These are phyloP conservation scores for Paelopatides confundens DNA, from an alignment of 53 echinoderm and acorn worm species.

Conservation along the genomic window DNA sequence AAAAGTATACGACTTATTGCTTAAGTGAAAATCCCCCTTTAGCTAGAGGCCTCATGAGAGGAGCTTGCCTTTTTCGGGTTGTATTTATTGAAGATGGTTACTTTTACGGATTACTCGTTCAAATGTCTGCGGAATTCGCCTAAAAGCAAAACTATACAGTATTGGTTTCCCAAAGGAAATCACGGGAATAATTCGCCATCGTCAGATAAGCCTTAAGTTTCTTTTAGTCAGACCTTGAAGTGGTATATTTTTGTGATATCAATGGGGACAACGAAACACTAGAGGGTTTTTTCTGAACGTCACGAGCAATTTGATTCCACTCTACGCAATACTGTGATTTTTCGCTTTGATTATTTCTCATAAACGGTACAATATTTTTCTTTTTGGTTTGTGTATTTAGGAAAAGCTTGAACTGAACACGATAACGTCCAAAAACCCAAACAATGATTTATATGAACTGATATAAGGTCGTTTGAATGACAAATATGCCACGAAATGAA, in stretches of 20 bases:
- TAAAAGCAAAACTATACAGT: constrained; percentile 30
- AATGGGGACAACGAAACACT: constrained; percentile 12
- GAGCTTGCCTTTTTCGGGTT: not conserved
- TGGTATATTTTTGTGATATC: constrained; percentile 16
- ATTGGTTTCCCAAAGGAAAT: constrained; percentile 23
- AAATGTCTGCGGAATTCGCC: constrained; percentile 10
- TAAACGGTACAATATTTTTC: no score
- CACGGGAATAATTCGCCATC: constrained; percentile 25
- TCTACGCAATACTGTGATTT: constrained; percentile 16
- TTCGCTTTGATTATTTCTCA: not conserved
- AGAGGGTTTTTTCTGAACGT: constrained; percentile 14
- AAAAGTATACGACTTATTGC: not conserved
- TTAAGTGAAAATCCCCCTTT: constrained; percentile 3
- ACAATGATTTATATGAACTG: no score
- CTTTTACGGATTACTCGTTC: not conserved
- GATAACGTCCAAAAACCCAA: no score
- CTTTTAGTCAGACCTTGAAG: not conserved
- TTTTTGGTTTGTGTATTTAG: no score
- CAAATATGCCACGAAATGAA: no score
- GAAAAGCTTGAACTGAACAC: no score
- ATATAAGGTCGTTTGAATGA: no score
- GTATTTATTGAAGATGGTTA: constrained; percentile 29
- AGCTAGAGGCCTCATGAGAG: not conserved
- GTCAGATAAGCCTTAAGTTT: not conserved
- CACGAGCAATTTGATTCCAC: constrained; percentile 41